Percentiles rank a stretch among this genome's conserved stretches.
Evolutionary conservation across 2,888 invertebrate species (phyloP).

Genomic region (Idaea biselata): DNA sequence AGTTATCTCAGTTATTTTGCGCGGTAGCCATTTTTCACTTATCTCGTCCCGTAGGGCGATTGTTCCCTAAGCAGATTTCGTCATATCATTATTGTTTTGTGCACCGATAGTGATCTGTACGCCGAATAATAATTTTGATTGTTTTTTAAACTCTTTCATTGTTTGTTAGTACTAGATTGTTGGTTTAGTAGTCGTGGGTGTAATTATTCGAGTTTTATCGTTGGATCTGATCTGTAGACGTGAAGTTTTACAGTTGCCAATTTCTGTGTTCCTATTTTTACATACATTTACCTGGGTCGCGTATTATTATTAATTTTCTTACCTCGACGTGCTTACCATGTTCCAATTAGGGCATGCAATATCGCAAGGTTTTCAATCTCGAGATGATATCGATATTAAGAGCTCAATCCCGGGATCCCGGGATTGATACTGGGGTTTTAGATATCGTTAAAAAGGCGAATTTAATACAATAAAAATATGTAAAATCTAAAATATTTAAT

Average conservation of each 20-base stretch:
- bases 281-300: no score
- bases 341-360: no score
- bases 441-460: no score
- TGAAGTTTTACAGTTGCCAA: constrained; percentile 10
- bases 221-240: constrained; percentile 19
- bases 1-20: constrained; percentile 72
- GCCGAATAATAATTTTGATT: constrained; percentile 49
- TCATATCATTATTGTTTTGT: constrained; percentile 54
- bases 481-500: no score
- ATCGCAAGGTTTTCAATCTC: no score
- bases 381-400: no score
- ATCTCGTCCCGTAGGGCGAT: constrained; percentile 60
- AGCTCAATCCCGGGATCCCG: no score
- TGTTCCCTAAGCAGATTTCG: constrained; percentile 66
- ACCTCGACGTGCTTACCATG: no score
- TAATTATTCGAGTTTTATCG: constrained; percentile 30
- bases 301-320: no score
- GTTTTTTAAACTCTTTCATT: constrained; percentile 38
- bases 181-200: constrained; percentile 17
- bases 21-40: constrained; percentile 73
- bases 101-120: constrained; percentile 28
- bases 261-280: not conserved
- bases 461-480: no score
- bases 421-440: no score
- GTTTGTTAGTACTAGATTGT: constrained; percentile 28